phyloP scores from a whole-genome alignment of 2,888 invertebrate species.

The Chalcis sispes region DNA sequence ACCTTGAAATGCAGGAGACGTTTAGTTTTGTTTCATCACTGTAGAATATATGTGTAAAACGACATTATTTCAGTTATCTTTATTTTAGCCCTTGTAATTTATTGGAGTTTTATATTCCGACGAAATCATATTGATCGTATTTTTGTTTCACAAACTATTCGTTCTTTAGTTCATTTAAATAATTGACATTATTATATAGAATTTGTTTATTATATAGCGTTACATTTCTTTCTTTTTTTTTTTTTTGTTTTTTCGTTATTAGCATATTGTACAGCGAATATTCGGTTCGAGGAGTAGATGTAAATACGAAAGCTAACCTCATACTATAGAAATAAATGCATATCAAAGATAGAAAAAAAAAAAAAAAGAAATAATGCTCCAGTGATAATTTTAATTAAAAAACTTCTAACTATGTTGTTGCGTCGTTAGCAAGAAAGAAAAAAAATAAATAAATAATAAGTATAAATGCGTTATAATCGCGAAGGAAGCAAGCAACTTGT shows the following conservation, averaged over 20 bases:
- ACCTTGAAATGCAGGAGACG: conserved; percentile 46
- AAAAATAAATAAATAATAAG: no score
- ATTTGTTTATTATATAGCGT: conserved; percentile 18
- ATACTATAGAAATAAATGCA: no score
- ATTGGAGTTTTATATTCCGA: conserved; percentile 25
- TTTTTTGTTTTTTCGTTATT: conserved; percentile 26
- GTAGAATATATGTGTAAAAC: conserved; percentile 42
- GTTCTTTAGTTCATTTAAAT: conserved; percentile 25
- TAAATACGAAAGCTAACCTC: not conserved
- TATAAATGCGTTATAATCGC: no score
- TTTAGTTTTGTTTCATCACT: conserved; percentile 34
- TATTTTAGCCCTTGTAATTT: conserved; percentile 10
- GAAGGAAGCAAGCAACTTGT: no score
- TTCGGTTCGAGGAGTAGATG: not conserved
- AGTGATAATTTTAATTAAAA: no score
- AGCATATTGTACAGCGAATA: conserved; percentile 12
- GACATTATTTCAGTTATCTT: conserved; percentile 22
- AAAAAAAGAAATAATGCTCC: no score
- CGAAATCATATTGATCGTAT: conserved; percentile 21
- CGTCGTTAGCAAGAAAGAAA: no score
- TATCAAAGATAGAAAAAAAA: no score
- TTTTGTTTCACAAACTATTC: conserved; percentile 4
- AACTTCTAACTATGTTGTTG: no score
- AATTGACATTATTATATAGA: conserved; percentile 15
- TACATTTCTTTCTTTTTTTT: no score